phyloP scores from a whole-genome alignment of 2,113 vertebrate species.

The Macrotus californicus region DNA sequence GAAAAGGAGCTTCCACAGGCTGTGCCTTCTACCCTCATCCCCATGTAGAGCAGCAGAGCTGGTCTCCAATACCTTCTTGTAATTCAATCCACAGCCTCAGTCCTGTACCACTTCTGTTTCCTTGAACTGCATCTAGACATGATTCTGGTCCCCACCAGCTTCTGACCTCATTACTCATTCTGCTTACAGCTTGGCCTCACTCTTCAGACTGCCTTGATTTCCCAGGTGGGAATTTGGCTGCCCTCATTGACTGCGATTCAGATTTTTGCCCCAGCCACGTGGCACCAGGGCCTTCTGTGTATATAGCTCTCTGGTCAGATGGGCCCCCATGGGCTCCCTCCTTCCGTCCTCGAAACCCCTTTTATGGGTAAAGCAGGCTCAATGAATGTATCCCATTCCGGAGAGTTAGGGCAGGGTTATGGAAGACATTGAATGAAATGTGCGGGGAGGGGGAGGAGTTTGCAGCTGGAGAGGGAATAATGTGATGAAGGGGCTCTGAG shows the following conservation, averaged over 20 bases:
- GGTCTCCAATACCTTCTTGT: neutral
- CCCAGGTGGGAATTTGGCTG: conserved; percentile 70
- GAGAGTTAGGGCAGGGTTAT: neutral
- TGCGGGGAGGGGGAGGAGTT: neutral
- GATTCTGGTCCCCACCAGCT: conserved; percentile 62
- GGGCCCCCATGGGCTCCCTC: neutral
- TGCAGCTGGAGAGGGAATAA: neutral
- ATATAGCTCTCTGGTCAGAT: neutral
- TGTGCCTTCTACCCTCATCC: neutral
- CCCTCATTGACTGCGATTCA: conserved; percentile 58
- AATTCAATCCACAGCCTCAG: conserved; percentile 25
- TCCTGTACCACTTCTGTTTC: conserved; percentile 42
- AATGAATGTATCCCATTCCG: accelerated
- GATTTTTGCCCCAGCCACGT: conserved; percentile 23
- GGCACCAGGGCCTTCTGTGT: neutral
- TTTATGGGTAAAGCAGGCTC: neutral
- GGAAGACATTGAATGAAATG: neutral
- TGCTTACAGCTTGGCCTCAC: conserved; percentile 62
- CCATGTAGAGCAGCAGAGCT: neutral
- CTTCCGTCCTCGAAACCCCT: neutral
- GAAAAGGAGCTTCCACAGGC: neutral
- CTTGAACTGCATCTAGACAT: conserved; percentile 52
- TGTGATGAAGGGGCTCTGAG: neutral
- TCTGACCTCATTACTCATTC: conserved; percentile 72
- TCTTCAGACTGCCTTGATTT: conserved; percentile 69